Percentiles rank a stretch among this genome's conserved stretches.
Conservation (phyloP, 2,888 invertebrate genomes). For the Andrena minutula region DNA sequence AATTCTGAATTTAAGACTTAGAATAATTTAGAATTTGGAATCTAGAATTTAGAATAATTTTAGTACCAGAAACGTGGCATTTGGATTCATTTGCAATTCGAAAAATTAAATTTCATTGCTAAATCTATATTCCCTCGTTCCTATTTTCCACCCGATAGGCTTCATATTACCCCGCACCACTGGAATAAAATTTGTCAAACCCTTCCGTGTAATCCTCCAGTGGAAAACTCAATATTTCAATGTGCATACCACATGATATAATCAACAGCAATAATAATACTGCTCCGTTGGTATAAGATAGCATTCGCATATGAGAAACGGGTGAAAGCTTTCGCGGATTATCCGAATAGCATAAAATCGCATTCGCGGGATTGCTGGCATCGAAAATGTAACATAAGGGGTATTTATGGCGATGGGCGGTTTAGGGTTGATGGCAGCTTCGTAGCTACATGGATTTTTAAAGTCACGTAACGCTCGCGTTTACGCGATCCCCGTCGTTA, state of each 20-base stretch:
- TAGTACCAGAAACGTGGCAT: no score
- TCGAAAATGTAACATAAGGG: neutral
- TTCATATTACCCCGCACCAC: no score
- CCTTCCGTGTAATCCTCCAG: slow-evolving; percentile 1
- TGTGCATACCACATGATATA: neutral
- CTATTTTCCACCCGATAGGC: no score
- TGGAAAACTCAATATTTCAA: slow-evolving; percentile 4
- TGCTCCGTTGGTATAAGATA: slow-evolving; percentile 1
- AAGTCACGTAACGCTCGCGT: slow-evolving; percentile 23
- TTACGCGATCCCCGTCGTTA: slow-evolving; percentile 13
- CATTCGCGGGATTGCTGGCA: neutral
- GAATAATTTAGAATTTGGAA: no score
- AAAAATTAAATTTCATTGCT: no score
- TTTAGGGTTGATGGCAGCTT: neutral
- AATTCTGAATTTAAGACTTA: no score
- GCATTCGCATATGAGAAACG: neutral
- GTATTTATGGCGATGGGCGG: slow-evolving; percentile 4
- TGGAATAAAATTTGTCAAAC: slow-evolving; percentile 3
- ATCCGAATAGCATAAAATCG: slow-evolving; percentile 11
- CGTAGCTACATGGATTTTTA: slow-evolving; percentile 19
- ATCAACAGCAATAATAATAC: slow-evolving; percentile 10
- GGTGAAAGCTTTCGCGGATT: slow-evolving; percentile 20
- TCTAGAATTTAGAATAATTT: no score
- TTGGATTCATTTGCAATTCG: no score
- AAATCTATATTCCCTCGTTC: no score